phyloP scores from a whole-genome alignment of 2,113 vertebrate species.

The Mirounga angustirostris region DNA sequence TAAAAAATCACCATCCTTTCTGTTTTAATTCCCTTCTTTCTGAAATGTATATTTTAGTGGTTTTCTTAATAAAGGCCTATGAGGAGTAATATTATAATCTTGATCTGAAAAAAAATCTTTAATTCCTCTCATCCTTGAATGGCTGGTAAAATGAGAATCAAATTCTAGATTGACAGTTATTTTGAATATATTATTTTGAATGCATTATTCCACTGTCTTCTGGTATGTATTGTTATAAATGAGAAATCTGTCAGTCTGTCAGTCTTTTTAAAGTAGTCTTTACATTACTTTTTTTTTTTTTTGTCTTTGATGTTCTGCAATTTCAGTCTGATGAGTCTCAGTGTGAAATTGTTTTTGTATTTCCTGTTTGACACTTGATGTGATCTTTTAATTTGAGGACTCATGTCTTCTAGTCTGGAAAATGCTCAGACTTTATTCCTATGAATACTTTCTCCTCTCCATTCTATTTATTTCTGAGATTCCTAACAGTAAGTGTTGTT shows the following conservation, averaged over 20 bases:
- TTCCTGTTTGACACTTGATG: constrained; percentile 33
- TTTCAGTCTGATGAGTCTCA: constrained; percentile 51
- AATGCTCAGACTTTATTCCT: neutral
- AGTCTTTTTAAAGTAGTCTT: constrained; percentile 39
- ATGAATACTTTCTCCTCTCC: neutral
- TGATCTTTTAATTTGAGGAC: constrained; percentile 60
- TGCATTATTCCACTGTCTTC: constrained; percentile 49
- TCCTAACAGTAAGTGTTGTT: neutral
- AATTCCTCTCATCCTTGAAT: constrained; percentile 1
- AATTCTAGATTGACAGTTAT: constrained; percentile 49
- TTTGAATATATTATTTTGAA: constrained; percentile 68
- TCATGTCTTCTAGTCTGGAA: neutral
- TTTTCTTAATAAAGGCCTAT: neutral
- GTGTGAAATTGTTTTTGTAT: constrained; percentile 54
- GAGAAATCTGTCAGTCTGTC: constrained; percentile 48
- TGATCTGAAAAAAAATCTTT: neutral
- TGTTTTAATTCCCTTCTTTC: neutral
- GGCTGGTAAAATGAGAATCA: neutral
- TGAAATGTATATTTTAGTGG: neutral
- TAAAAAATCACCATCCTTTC: neutral
- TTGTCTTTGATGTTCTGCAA: constrained; percentile 17
- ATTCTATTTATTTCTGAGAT: constrained; percentile 19
- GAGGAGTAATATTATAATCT: neutral
- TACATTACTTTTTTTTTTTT: constrained; percentile 21
- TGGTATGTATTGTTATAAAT: constrained; percentile 47